Conservation (phyloP, 2,113 vertebrate genomes). For the Agapornis roseicollis region DNA sequence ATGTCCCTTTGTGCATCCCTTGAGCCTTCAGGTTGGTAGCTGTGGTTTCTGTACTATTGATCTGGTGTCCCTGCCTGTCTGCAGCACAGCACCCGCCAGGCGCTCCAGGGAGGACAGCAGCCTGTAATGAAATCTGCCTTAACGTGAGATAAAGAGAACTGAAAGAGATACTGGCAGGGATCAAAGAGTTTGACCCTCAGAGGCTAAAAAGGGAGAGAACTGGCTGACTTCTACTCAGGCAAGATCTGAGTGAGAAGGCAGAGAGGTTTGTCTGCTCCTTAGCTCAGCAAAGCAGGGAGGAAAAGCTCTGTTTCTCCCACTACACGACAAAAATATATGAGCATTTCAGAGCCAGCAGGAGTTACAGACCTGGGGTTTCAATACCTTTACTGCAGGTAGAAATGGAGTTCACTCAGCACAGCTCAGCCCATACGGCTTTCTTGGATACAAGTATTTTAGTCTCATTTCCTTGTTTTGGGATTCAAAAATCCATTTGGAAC, state of each 20-base stretch:
- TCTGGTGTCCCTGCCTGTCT: background rate
- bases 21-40: background rate
- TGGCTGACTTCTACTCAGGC: background rate
- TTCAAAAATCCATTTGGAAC: background rate
- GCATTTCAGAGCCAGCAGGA: background rate
- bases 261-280: background rate
- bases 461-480: background rate
- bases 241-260: background rate
- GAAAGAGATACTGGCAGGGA: constrained; percentile 6
- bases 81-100: background rate
- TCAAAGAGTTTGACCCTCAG: constrained; percentile 47
- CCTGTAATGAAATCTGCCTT: constrained; percentile 39
- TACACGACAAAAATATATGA: background rate
- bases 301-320: background rate
- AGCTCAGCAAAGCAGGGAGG: background rate
- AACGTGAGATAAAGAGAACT: constrained; percentile 28
- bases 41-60: constrained; percentile 10
- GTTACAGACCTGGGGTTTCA: background rate
- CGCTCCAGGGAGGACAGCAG: background rate
- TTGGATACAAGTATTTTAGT: background rate
- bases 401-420: background rate
- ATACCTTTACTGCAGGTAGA: background rate
- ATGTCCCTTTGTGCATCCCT: background rate
- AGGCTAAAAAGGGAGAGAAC: background rate
- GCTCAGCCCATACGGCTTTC: background rate